Base-by-base conservation (phyloP, 2,113 vertebrate species). In the Aviceda subcristata region DNA sequence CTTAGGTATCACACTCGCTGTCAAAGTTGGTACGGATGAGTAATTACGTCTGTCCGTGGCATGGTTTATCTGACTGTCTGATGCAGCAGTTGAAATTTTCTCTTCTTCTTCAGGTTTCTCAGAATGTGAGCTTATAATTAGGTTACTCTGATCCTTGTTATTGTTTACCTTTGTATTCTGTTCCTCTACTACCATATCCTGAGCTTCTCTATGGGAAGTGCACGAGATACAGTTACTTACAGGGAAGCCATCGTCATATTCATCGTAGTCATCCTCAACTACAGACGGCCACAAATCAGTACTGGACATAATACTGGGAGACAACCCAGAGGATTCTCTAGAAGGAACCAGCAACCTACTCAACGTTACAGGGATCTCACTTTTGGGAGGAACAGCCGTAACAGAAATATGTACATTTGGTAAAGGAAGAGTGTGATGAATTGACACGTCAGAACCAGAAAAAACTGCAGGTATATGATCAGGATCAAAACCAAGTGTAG, bases 141-240 rank as follows among this genome's bases (percentile, higher is more conserved):
- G 96, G 83, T 97, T 98, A 95, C 84, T 97, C 77, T 97, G 97
- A 95, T 97, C 93, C 97, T 96, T 81, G 50, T 94, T 84, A 94
- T 95, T 96, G 95, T 97, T 98, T 89, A 98, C 98, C 90, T 98
- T 97, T 97, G 80, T 79, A 50, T 97, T 96, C 96, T 98, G 83
- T 50, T 98, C 97, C 91, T 99, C 99, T 95, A 96, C 68, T 94
- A 96, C 50, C 92, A 98, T 97, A 94, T 99, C 99, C 95, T 98
- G 98, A 77, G 98, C 97, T 96, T 99, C 98, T 88, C 97, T 98
- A 97, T 98, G 97, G 77, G 98, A 94, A 75, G 96, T 97, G 39
- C 99, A 99, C 34, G 99, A 98, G 26, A 99, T 99, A 90, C 99
- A 99, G 91, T 98, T 98, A 94, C 92, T 96, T 92, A 98, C 78